Evolutionary conservation across 2,113 vertebrate genomes (phyloP).

Genomic region (Zeus faber): DNA sequence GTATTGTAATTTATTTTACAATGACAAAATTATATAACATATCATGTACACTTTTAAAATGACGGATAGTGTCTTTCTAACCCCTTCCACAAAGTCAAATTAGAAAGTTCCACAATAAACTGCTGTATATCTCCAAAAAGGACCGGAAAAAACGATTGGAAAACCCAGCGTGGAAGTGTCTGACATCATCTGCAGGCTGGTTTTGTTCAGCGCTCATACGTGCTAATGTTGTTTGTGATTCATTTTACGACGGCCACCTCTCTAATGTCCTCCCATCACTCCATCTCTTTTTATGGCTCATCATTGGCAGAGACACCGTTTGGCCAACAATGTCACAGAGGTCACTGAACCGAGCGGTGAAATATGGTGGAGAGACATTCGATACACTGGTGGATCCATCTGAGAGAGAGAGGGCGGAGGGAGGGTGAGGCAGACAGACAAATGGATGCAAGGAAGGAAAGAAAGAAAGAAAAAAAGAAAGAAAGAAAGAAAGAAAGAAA

Average conservation of each 20-base stretch:
- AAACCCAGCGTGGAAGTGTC: background rate
- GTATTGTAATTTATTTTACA: no score
- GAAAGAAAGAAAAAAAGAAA: constrained; percentile 67
- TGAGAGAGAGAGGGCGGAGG: constrained; percentile 55
- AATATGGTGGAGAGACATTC: constrained; percentile 75
- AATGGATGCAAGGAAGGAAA: constrained; percentile 28
- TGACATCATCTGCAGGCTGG: background rate
- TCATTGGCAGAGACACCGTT: constrained; percentile 81
- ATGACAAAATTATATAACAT: no score
- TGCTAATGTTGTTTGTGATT: constrained; percentile 32
- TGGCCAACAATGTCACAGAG: constrained; percentile 86
- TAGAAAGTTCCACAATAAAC: no score
- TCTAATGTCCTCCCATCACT: constrained; percentile 31
- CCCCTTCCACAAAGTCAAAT: no score
- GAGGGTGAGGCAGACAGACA: constrained; percentile 61
- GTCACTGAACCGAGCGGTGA: constrained; percentile 74
- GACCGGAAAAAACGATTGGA: no score
- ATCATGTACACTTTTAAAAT: no score
- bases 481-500: constrained; percentile 71
- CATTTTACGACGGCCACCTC: constrained; percentile 27
- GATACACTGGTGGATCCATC: constrained; percentile 73
- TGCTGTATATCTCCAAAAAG: no score
- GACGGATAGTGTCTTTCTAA: no score
- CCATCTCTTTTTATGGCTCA: constrained; percentile 49
- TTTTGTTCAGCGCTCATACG: constrained; percentile 15